Evolutionary conservation across 1,140 invertebrate genomes (phyloP), one percentile per base, ranked within the genome.

Genomic region (Anastrepha ludens): DNA sequence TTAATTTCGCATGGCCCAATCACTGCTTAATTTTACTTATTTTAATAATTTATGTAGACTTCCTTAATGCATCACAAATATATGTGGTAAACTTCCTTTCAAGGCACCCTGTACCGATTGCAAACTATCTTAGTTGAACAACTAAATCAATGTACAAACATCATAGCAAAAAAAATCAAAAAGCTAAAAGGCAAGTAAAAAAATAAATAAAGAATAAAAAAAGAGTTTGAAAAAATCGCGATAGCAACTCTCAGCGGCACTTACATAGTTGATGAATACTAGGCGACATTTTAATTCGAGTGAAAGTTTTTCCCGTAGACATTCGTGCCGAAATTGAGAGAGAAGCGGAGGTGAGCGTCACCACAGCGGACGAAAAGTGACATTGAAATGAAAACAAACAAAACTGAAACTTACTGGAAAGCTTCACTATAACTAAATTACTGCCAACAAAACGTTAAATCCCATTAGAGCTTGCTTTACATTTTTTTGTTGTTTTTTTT

Each of bases 231-330:
- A 20, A 20, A 29, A 20, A 50, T 81, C 29, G 47, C n/a, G 74
- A 3, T n/a, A 29, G 74, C 74, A 81, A 81, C 47, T 55, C 47
- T 11, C 47, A 55, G 74, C 74, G 47, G 47, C 74, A 81, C 74
- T 81, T 81, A 81, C 74, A 55, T 81, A 81, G 74, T 9, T 81
- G 74, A 81, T 81, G 74, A 81, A 41, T 47, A 58, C 20, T 47
- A 81, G 74, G 20, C 74, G 74, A 81, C 47, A 81, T 55, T 81
- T 58, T 81, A 81, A 81, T 81, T 55, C 17, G 13, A 81, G 74
- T 81, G 74, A 81, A 81, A 81, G 74, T 81, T 81, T 81, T 50
- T 55, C 74, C 20, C 0, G 47, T 81, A 11, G 8, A 55, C 74
- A 55, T 81, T 81, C 74, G 74, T 81, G 74, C 58, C 74, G 74